phyloP scores from a whole-genome alignment of 2,113 vertebrate species.

The Camelus bactrianus region DNA sequence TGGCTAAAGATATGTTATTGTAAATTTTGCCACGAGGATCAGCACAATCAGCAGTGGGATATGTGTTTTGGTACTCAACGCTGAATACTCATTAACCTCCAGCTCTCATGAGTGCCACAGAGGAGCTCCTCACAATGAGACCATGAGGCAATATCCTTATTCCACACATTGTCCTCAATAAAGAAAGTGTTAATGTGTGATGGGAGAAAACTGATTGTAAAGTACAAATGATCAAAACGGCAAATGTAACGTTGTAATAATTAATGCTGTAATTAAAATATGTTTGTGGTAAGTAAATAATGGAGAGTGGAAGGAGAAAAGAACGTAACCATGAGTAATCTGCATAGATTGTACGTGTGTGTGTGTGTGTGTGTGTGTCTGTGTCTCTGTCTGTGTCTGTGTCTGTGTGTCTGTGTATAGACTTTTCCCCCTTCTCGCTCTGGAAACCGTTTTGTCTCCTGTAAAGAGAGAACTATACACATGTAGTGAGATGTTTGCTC shows the following conservation, averaged over 20 bases:
- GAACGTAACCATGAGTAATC: not conserved
- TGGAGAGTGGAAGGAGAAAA: not conserved
- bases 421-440: not conserved
- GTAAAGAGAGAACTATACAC: not conserved
- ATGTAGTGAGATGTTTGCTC: not conserved
- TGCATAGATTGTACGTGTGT: not conserved
- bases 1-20: not conserved
- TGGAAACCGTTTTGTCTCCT: not conserved
- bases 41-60: not conserved
- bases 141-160: not conserved
- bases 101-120: not conserved
- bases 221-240: not conserved
- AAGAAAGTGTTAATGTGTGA: not conserved
- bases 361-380: not conserved
- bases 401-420: not conserved
- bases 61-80: not conserved
- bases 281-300: not conserved
- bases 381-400: too few relatives aligned
- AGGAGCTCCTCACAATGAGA: not conserved
- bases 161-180: not conserved
- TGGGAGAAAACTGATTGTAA: not conserved
- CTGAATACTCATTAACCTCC: not conserved
- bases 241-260: not conserved
- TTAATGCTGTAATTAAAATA: constrained; percentile 6
- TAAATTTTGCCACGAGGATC: not conserved